Percentiles rank a stretch among this genome's conserved stretches.
phyloP scores from a whole-genome alignment of 2,113 vertebrate genomes.

The Marmota monax region DNA sequence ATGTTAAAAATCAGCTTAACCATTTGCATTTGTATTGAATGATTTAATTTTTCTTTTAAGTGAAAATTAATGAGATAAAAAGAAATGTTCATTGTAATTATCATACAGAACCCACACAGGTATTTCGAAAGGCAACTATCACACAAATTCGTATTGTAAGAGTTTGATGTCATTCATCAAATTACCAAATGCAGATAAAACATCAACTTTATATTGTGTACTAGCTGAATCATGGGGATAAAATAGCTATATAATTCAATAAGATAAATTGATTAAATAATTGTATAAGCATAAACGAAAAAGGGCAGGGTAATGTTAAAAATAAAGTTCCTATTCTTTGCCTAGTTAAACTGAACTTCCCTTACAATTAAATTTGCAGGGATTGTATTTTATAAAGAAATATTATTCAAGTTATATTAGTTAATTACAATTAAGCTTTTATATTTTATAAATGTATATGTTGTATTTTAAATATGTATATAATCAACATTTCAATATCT shows the following conservation, averaged over 20 bases:
- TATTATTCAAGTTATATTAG: neutral
- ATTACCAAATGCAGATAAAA: neutral
- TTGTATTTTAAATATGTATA: neutral
- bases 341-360: neutral
- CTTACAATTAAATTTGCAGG: neutral
- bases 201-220: neutral
- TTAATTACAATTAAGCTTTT: neutral
- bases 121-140: neutral
- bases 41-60: neutral
- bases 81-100: neutral
- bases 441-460: neutral
- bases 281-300: neutral
- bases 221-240: neutral
- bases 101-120: neutral
- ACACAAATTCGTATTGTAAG: neutral
- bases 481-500: neutral
- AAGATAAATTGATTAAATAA: neutral
- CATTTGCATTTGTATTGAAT: neutral
- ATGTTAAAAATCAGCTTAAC: slow-evolving; percentile 12
- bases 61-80: neutral
- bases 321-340: slow-evolving; percentile 5
- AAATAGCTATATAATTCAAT: neutral
- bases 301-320: neutral
- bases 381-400: neutral
- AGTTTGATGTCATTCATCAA: neutral